Percentiles rank a stretch among this genome's conserved stretches.
These are phyloP conservation scores for Empidonax traillii DNA, from an alignment of 2,113 vertebrate genomes.

Conservation along the genomic window DNA sequence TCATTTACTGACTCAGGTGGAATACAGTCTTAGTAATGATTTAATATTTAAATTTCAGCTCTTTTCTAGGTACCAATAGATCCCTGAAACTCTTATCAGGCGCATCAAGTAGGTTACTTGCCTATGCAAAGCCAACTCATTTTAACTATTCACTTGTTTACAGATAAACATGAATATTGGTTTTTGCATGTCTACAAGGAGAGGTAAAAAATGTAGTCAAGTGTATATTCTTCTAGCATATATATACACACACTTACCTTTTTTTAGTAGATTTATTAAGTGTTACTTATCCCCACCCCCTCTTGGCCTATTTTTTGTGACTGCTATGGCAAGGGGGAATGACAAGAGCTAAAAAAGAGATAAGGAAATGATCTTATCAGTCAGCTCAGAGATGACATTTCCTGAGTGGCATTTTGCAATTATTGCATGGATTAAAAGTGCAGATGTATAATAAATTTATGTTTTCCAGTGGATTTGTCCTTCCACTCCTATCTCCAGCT, in stretches of 20 bases:
- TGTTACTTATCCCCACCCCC: background rate
- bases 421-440: background rate
- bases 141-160: background rate
- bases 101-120: background rate
- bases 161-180: background rate
- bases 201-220: background rate
- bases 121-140: background rate
- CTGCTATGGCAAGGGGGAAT: background rate
- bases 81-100: background rate
- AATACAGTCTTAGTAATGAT: constrained; percentile 3
- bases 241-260: background rate
- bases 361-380: constrained; percentile 33
- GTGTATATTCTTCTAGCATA: background rate
- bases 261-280: background rate
- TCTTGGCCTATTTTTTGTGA: constrained; percentile 13
- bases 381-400: constrained; percentile 21
- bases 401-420: background rate
- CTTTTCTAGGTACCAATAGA: background rate
- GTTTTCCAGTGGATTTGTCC: background rate
- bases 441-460: background rate
- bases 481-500: background rate
- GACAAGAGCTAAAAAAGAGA: constrained; percentile 25
- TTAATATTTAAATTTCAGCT: constrained; percentile 1
- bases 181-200: background rate
- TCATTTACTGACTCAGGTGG: background rate